Percentiles rank a stretch among this genome's conserved stretches.
phyloP scores from a whole-genome alignment of 2,888 invertebrate genomes.

The Diachrysia chrysitis region DNA sequence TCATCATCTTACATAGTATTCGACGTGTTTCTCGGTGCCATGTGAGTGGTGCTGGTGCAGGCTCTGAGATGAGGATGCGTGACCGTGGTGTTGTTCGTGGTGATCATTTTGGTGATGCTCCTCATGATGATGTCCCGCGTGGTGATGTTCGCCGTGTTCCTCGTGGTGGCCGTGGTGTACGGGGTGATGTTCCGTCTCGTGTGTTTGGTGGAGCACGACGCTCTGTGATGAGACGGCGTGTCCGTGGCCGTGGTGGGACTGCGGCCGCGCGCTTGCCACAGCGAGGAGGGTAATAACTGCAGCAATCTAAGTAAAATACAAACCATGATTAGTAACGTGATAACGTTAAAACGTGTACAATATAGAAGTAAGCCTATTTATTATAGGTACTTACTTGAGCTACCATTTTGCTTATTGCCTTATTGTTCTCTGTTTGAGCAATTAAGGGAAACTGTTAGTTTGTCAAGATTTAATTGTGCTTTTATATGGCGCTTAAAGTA shows the following conservation, averaged over 20 bases:
- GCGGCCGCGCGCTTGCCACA: constrained; percentile 1
- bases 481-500: neutral
- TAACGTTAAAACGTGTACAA: neutral
- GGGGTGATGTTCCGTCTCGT: neutral
- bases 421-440: neutral
- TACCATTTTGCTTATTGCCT: neutral
- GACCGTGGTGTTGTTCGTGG: constrained; percentile 62
- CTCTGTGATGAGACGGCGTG: constrained; percentile 16
- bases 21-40: constrained; percentile 44
- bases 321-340: neutral
- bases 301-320: neutral
- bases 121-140: neutral
- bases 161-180: neutral
- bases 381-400: neutral
- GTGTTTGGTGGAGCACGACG: constrained; percentile 41
- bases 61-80: constrained; percentile 68
- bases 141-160: neutral
- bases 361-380: neutral
- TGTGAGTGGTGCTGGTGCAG: constrained; percentile 61
- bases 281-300: neutral
- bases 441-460: neutral
- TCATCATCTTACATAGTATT: constrained; percentile 41
- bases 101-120: constrained; percentile 37
- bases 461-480: neutral
- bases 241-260: constrained; percentile 34